These are phyloP conservation scores for Actinostola sp. DNA, from an alignment of 92 coral and sea anemone genomes.

Conservation along the genomic window DNA sequence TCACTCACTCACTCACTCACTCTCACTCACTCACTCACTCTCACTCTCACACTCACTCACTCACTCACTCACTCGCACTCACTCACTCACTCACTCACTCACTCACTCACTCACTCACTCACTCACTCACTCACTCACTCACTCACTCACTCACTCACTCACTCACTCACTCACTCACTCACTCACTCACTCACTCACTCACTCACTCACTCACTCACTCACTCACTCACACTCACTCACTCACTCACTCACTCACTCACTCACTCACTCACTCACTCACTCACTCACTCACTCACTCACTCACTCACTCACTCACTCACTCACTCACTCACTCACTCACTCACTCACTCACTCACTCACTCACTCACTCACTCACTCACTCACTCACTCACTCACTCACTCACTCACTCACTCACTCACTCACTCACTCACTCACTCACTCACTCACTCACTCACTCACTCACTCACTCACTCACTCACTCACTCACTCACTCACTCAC, in stretches of 20 bases:
- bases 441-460: constrained; percentile 46
- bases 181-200: constrained; percentile 33
- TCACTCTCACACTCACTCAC: no score
- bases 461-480: constrained; percentile 80
- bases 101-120: constrained; percentile 45
- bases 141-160: constrained; percentile 55
- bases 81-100: no score
- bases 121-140: constrained; percentile 20
- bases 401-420: constrained; percentile 80
- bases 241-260: constrained; percentile 81
- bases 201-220: constrained; percentile 29
- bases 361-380: constrained; percentile 46
- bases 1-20: no score
- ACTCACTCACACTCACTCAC: constrained; percentile 68
- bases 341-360: constrained; percentile 13
- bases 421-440: background rate
- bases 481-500: constrained; percentile 71
- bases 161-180: constrained; percentile 85
- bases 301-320: constrained; percentile 68
- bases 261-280: constrained; percentile 32
- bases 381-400: constrained; percentile 70
- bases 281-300: constrained; percentile 37
- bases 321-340: constrained; percentile 78
- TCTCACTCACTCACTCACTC: no score
- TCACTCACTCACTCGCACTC: no score